A percentile compares a stretch with the other conserved stretches of the same genome.
Conservation (phyloP, 2,888 invertebrate species). For the Amphipyra berbera region DNA sequence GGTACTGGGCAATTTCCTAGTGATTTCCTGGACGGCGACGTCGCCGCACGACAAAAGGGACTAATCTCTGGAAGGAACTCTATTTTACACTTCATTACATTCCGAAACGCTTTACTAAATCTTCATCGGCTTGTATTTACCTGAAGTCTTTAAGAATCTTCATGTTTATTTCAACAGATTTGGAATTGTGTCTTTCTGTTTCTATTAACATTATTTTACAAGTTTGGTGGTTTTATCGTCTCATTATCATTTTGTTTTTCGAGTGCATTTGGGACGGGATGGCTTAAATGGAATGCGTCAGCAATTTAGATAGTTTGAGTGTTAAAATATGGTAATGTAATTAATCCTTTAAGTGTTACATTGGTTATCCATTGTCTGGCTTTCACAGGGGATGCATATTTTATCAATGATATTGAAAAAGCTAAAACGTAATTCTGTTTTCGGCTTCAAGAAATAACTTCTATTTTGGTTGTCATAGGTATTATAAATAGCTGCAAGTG, state of each 20-base stretch:
- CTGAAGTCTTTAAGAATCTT: slow-evolving; percentile 37
- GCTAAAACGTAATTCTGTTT: slow-evolving; percentile 34
- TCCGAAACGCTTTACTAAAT: slow-evolving; percentile 73
- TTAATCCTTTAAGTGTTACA: slow-evolving; percentile 38
- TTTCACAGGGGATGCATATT: slow-evolving; percentile 39
- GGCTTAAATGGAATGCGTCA: slow-evolving; percentile 31
- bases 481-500: too few species aligned
- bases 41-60: slow-evolving; percentile 77
- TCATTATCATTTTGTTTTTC: slow-evolving; percentile 48
- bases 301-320: slow-evolving; percentile 21
- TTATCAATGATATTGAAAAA: slow-evolving; percentile 26
- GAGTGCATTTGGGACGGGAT: slow-evolving; percentile 40
- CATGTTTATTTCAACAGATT: slow-evolving; percentile 48
- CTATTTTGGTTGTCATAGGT: neutral
- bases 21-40: slow-evolving; percentile 75
- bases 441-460: slow-evolving; percentile 5
- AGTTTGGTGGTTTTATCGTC: slow-evolving; percentile 34
- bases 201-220: slow-evolving; percentile 48
- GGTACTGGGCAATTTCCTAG: slow-evolving; percentile 82
- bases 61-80: slow-evolving; percentile 84
- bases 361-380: slow-evolving; percentile 21
- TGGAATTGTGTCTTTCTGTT: slow-evolving; percentile 45
- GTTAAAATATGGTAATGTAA: slow-evolving; percentile 51
- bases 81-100: slow-evolving; percentile 84
- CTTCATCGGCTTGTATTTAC: slow-evolving; percentile 61